Evolutionary conservation across 2,888 invertebrate species (phyloP).

Genomic region (Gymnosoma rotundatum): DNA sequence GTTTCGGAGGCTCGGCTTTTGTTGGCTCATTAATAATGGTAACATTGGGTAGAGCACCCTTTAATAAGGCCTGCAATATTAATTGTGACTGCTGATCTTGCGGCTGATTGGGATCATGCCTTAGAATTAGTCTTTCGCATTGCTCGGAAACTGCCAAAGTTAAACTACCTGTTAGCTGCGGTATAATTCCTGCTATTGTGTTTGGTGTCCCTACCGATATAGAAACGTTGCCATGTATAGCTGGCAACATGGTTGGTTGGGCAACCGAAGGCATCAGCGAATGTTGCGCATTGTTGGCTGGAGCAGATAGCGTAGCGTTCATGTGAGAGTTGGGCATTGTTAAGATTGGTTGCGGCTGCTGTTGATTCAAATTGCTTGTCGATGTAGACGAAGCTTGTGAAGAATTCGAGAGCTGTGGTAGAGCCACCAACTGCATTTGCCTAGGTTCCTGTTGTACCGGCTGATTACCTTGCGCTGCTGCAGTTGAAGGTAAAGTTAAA

Average conservation of each 20-base stretch:
- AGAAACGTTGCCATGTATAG: conserved; percentile 77
- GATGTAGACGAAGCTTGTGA: conserved; percentile 52
- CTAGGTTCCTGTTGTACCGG: conserved; percentile 66
- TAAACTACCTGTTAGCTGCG: conserved; percentile 85
- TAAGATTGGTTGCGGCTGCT: conserved; percentile 44
- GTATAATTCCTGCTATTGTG: conserved; percentile 80
- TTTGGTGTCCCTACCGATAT: conserved; percentile 79
- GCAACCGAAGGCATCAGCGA: conserved; percentile 13
- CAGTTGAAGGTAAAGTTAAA: conserved; percentile 67
- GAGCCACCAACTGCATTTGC: conserved; percentile 77
- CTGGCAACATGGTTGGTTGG: conserved; percentile 73
- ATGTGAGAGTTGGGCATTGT: conserved; percentile 39
- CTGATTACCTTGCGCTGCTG: conserved; percentile 62
- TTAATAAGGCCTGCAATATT: conserved; percentile 81
- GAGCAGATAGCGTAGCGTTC: conserved; percentile 63
- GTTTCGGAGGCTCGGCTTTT: conserved; percentile 72
- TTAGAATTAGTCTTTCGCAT: conserved; percentile 86
- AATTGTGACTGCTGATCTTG: conserved; percentile 83
- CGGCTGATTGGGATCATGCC: conserved; percentile 85
- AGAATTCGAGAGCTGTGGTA: conserved; percentile 74
- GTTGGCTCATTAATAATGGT: conserved; percentile 82
- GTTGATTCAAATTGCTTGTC: conserved; percentile 50
- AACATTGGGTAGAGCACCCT: conserved; percentile 81
- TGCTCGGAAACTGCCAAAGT: conserved; percentile 87
- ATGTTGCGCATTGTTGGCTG: conserved; percentile 41